These are phyloP conservation scores for Diachasma alloeum DNA, from an alignment of 1,140 invertebrate genomes.

Conservation along the genomic window DNA sequence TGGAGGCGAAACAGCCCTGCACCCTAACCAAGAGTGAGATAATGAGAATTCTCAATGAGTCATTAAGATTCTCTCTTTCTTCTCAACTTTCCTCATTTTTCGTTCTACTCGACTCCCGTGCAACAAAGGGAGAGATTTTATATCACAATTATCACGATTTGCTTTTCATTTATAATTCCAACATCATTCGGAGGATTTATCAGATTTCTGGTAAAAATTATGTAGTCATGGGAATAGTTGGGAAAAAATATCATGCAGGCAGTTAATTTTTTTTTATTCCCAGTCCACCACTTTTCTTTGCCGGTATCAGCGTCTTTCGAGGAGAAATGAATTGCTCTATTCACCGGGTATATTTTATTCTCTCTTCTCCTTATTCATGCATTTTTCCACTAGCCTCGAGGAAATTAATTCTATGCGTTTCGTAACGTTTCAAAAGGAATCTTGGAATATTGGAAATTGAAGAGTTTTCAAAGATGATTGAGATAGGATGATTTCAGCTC, in stretches of 20 bases:
- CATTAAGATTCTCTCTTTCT: background rate
- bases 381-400: background rate
- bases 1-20: background rate
- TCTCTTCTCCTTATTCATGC: background rate
- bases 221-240: background rate
- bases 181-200: background rate
- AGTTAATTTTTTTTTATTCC: background rate
- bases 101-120: background rate
- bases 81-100: background rate
- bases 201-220: background rate
- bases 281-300: background rate
- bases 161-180: background rate
- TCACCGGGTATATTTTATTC: background rate
- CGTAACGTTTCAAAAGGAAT: background rate
- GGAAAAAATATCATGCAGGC: background rate
- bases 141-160: background rate
- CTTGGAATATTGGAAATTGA: background rate
- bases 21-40: background rate
- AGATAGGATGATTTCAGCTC: too few species aligned
- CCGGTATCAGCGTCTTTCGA: background rate
- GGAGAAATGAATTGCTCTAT: background rate
- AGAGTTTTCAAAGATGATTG: background rate
- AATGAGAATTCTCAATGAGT: background rate
- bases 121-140: too few species aligned
- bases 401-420: too few species aligned